Conservation (phyloP, 53 echinoderm and acorn worm genomes). For the Mesocentrotus franciscanus region DNA sequence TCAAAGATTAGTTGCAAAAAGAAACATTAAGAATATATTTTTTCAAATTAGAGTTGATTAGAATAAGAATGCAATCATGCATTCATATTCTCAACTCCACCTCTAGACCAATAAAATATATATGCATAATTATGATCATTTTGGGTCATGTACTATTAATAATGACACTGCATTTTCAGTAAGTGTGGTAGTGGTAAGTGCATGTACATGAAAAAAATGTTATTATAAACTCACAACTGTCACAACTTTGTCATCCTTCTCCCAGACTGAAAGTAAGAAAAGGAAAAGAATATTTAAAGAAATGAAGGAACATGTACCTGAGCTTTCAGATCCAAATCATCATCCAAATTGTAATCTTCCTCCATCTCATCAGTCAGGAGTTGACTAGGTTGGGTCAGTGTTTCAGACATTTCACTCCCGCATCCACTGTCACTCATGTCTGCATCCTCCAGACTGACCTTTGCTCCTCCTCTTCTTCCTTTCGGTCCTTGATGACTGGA, state of each 20-base stretch:
- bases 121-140: too few species aligned
- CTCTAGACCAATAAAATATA: too few species aligned
- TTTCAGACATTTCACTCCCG: slow-evolving; percentile 66
- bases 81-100: neutral
- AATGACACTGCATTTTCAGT: neutral
- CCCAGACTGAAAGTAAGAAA: neutral
- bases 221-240: neutral
- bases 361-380: slow-evolving; percentile 37
- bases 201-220: neutral
- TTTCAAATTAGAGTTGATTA: too few species aligned
- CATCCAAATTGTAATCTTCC: neutral
- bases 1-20: too few species aligned
- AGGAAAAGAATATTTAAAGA: neutral
- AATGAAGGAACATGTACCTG: neutral
- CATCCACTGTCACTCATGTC: slow-evolving; percentile 76
- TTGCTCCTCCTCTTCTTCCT: neutral
- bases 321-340: slow-evolving; percentile 24
- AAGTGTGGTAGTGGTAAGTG: neutral
- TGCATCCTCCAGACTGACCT: neutral
- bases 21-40: too few species aligned
- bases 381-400: slow-evolving; percentile 29
- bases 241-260: neutral
- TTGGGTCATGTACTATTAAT: neutral
- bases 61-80: neutral
- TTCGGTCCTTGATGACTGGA: neutral